Evolutionary conservation across 2,888 invertebrate species (phyloP), one percentile per base, ranked within the genome.

Genomic region (Melinaea marsaeus): DNA sequence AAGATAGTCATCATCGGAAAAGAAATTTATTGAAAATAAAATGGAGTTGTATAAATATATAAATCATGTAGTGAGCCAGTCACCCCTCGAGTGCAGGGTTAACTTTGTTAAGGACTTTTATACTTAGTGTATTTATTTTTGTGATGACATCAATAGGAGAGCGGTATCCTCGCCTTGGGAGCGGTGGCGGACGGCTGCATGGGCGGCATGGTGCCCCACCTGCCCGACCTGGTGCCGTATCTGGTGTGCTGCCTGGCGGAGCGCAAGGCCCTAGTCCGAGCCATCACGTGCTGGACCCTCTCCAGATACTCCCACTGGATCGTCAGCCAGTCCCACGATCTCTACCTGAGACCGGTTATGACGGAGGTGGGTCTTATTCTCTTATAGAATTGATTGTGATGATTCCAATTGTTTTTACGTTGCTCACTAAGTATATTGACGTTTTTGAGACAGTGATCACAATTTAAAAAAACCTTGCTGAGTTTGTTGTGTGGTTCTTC

Each of bases 271-370:
- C 92, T 99, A 47, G 98, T 99, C 60, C 94, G 99, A 66, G 98
- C 99, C 70, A 99, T 99, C 80, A 99, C 99, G 0, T 99, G 99
- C 90, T 99, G 99, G 99, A 99, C 99, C 0, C 91, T 99, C 42
- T 97, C 97, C 71, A 94, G 99, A 61, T 99, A 99, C 88, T 97
- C 99, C 55, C 98, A 99, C 88, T 99, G 99, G 99, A 98, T 99
- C 58, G 99, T 99, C 13, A 94, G 95, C 64, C 98, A 99, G 85
- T 96, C 97, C 5, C 98, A 98, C 83, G 98, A 99, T 76, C 93
- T 94, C 64, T 98, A 97, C 84, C 93, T 99, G 69, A 96, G 98
- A 76, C 98, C 98, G 2, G 92, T 99, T 65, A 97, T 99, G 96
- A 96, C 95, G 22, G 97, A 97, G 93, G 95, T 95, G 2, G 54